Base-by-base conservation (phyloP, 2,113 vertebrate species). In the Dasyprocta punctata region DNA sequence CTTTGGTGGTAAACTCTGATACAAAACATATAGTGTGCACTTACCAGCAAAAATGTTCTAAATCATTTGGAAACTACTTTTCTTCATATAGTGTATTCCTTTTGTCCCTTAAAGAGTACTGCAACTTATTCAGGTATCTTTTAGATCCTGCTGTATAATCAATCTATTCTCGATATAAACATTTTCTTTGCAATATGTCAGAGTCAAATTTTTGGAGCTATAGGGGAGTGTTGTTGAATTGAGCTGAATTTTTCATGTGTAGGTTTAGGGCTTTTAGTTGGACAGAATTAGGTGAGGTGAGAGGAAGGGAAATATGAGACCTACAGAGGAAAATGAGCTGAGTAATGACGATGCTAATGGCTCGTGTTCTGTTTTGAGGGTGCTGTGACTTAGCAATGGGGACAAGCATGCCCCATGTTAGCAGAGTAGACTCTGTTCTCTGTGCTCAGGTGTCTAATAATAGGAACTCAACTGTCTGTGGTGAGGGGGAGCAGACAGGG, bases 101-200 rank as follows among this genome's bases (percentile, higher is more conserved):
- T 98, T 97, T 98, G 92, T 95, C 71, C 54, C 85, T 95, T 96
- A 90, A 96, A 93, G 83, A 89, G 11, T 89, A 93, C 78, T 98
- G 86, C 60, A 94, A 94, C n/a, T 85, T 95, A 85, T 1, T 0
- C 8, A 97, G n/a, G 63, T 98, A 83, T 82, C 89, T 96, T 97
- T 97, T 95, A 90, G 75, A 96, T 78, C 52, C 56, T 71, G 93
- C 58, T 30, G 26, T 94, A 80, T 90, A 97, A 97, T 98, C 81
- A 94, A 41, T 75, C 36, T 97, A 91, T 20, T 96, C 88, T 85
- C 78, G 97, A 78, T 94, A 93, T 86, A 96, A 96, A 94, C 61
- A 92, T 96, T 94, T 96, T 47, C 67, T 96, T 85, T 94, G 30
- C 95, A n/a, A 12, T 77, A 28, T 81, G 41, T 78, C 80, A 78